These are phyloP conservation scores for Cheilosia variabilis DNA, from an alignment of 2,888 invertebrate genomes.

Conservation along the genomic window DNA sequence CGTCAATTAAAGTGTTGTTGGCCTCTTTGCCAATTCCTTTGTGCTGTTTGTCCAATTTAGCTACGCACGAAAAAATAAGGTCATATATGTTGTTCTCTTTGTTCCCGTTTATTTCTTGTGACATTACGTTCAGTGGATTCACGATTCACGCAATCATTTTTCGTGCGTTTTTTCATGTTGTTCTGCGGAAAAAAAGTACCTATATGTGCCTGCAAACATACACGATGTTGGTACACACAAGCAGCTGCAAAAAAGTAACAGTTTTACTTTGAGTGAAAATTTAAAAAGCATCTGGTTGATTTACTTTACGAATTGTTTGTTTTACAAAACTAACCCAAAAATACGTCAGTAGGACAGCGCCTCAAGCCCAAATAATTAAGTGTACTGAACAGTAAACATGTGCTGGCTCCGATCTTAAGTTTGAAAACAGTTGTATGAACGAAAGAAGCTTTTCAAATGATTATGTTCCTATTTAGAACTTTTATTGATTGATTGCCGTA, in stretches of 20 bases:
- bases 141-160: conserved; percentile 45
- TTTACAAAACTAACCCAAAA: too few species aligned
- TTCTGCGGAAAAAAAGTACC: background rate
- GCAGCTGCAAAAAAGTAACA: background rate
- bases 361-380: background rate
- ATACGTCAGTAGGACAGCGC: too few species aligned
- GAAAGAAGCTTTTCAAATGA: too few species aligned
- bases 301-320: background rate
- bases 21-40: conserved; percentile 17
- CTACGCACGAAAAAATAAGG: conserved; percentile 36
- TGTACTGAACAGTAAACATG: background rate
- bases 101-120: conserved; percentile 42
- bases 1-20: conserved; percentile 43
- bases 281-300: background rate
- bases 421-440: too few species aligned
- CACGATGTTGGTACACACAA: background rate
- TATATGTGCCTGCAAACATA: conserved; percentile 36
- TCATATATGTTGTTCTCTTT: conserved; percentile 51
- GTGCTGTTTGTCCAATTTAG: conserved; percentile 35
- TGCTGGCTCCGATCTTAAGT: too few species aligned
- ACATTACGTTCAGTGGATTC: conserved; percentile 58
- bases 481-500: background rate
- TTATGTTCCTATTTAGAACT: too few species aligned
- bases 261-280: background rate
- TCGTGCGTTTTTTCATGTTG: conserved; percentile 9